Conservation (phyloP, 2,113 vertebrate species). For the Jacana jacana region DNA sequence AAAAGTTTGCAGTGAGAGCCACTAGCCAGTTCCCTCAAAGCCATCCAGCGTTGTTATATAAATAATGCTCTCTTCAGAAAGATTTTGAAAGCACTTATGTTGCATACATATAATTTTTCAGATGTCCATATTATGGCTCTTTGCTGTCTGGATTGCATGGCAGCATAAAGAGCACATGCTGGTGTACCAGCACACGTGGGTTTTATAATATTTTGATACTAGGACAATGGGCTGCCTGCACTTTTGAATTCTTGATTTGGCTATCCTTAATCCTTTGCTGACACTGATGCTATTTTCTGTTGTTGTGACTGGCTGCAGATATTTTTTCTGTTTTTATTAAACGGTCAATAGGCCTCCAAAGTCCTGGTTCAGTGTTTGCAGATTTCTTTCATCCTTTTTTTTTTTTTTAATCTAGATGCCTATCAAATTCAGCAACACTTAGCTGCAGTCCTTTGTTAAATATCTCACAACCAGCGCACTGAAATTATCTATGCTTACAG, state of each 20-base stretch:
- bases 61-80: neutral
- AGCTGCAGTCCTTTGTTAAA: constrained; percentile 55
- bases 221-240: neutral
- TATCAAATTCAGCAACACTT: constrained; percentile 35
- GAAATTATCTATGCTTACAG: neutral
- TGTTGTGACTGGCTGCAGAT: neutral
- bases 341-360: constrained; percentile 5
- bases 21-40: neutral
- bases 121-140: neutral
- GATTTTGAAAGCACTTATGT: neutral
- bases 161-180: neutral
- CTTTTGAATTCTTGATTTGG: constrained; percentile 11
- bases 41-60: neutral
- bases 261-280: constrained; percentile 28
- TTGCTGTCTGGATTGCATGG: neutral
- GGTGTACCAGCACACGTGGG: neutral
- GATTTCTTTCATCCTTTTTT: constrained; percentile 27
- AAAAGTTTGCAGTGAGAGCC: neutral
- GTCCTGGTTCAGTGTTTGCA: constrained; percentile 21
- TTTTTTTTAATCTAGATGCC: constrained; percentile 14
- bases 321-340: constrained; percentile 35
- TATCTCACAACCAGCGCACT: neutral
- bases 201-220: neutral
- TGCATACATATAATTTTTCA: neutral
- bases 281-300: constrained; percentile 15